Percentiles rank a stretch among this genome's conserved stretches.
Conservation (phyloP, 2,888 invertebrate genomes). For the Scaptomyza parva region DNA sequence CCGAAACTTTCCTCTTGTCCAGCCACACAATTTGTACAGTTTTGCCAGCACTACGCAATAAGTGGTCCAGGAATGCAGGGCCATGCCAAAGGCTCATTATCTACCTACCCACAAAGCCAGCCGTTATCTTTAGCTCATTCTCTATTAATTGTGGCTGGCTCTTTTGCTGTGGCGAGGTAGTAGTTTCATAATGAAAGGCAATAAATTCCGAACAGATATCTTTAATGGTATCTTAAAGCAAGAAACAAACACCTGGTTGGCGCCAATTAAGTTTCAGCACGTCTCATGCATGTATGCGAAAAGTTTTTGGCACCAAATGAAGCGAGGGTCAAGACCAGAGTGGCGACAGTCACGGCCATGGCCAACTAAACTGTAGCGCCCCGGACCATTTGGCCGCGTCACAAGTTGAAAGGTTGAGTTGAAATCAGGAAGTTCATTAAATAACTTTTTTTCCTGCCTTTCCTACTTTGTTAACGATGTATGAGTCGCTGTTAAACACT, state of each 20-base stretch:
- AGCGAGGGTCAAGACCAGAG: conserved; percentile 51
- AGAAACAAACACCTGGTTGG: conserved; percentile 26
- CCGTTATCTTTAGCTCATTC: conserved; percentile 20
- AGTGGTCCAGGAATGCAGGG: conserved; percentile 9
- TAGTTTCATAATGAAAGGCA: conserved; percentile 52
- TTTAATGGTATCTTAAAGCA: conserved; percentile 33
- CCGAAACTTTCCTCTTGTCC: conserved; percentile 26
- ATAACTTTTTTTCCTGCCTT: conserved; percentile 38
- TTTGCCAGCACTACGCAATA: conserved; percentile 7
- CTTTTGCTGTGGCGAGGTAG: conserved; percentile 16
- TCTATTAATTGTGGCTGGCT: conserved; percentile 59
- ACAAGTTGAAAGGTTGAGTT: conserved; percentile 58
- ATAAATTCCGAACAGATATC: conserved; percentile 50
- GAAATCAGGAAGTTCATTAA: conserved; percentile 74
- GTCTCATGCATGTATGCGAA: conserved; percentile 64
- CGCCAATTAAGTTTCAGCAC: conserved; percentile 73
- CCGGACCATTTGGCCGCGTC: conserved; percentile 28
- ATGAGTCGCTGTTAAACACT: conserved; percentile 38
- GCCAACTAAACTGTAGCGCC: conserved; percentile 31
- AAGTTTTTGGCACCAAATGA: conserved; percentile 69
- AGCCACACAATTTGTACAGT: conserved; percentile 28
- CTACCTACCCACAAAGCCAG: conserved; percentile 6
- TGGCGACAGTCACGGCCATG: conserved; percentile 32
- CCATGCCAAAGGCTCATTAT: conserved; percentile 1
- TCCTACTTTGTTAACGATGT: conserved; percentile 46